Evolutionary conservation across 53 echinoderm and acorn worm genomes (phyloP).

Genomic region (Henricia sp.): DNA sequence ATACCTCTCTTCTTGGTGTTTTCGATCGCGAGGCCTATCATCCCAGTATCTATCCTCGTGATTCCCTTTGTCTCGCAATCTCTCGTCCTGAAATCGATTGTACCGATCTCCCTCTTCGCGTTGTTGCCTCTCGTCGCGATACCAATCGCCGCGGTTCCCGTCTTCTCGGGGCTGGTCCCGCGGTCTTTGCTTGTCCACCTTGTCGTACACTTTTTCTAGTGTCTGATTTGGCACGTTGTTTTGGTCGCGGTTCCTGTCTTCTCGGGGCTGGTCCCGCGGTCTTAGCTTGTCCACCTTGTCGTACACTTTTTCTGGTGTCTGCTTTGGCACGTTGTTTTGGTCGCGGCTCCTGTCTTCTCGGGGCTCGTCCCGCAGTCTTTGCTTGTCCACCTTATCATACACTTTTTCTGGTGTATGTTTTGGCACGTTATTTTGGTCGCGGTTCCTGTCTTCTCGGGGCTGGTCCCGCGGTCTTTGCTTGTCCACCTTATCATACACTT

Average conservation of each 20-base stretch:
- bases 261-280: not conserved
- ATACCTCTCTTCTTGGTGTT: constrained; percentile 38
- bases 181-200: too few species aligned
- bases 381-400: constrained; percentile 23
- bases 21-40: constrained; percentile 6
- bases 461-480: too few species aligned
- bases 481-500: too few species aligned
- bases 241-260: not conserved
- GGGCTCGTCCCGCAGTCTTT: not conserved
- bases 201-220: too few species aligned
- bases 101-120: not conserved
- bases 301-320: constrained; percentile 24
- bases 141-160: not conserved
- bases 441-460: not conserved
- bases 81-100: not conserved
- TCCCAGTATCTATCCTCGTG: constrained; percentile 9
- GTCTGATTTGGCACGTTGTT: too few species aligned
- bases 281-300: constrained; percentile 14
- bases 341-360: constrained; percentile 14
- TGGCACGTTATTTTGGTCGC: not conserved
- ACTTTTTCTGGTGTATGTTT: constrained; percentile 19
- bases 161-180: not conserved
- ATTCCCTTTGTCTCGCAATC: not conserved
- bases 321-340: not conserved
- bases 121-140: not conserved